Percentiles rank a stretch among this genome's conserved stretches.
Conservation (phyloP, 2,113 vertebrate species). For the Porphyrio hochstetteri region DNA sequence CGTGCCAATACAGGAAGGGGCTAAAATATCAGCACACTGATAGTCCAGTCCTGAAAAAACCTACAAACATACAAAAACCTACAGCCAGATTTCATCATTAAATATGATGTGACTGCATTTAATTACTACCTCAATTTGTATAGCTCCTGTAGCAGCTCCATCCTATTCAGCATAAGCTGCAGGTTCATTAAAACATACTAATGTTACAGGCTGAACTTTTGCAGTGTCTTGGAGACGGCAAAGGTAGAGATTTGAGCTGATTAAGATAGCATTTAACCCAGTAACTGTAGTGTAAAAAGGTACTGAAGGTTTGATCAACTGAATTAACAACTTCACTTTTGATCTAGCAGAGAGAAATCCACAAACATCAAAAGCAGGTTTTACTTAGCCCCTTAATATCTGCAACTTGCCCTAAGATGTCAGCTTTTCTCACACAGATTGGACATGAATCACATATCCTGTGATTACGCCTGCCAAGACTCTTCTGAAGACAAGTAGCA, state of each 20-base stretch:
- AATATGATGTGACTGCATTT: background rate
- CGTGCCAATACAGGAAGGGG: background rate
- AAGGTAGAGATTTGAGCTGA: background rate
- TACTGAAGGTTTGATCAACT: background rate
- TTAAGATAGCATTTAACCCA: slow-evolving; percentile 19
- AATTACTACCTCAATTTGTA: background rate
- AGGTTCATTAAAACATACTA: background rate
- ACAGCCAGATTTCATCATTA: background rate
- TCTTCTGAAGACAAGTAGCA: background rate
- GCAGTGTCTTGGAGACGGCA: background rate
- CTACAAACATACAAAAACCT: background rate
- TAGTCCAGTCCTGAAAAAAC: background rate
- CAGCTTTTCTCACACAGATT: slow-evolving; percentile 17
- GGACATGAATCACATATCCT: slow-evolving; percentile 50
- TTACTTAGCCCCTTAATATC: slow-evolving; percentile 29
- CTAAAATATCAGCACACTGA: background rate
- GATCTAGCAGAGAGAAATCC: background rate
- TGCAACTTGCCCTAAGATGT: slow-evolving; percentile 9
- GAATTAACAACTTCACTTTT: slow-evolving; percentile 44
- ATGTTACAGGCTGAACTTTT: background rate
- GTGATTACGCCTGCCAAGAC: slow-evolving; percentile 21
- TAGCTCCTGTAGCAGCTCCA: background rate
- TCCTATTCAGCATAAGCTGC: background rate
- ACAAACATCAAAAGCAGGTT: slow-evolving; percentile 23
- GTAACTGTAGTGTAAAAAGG: background rate